These are phyloP conservation scores for Neodontobutis hainanensis DNA, from an alignment of 2,113 vertebrate species.

Conservation along the genomic window DNA sequence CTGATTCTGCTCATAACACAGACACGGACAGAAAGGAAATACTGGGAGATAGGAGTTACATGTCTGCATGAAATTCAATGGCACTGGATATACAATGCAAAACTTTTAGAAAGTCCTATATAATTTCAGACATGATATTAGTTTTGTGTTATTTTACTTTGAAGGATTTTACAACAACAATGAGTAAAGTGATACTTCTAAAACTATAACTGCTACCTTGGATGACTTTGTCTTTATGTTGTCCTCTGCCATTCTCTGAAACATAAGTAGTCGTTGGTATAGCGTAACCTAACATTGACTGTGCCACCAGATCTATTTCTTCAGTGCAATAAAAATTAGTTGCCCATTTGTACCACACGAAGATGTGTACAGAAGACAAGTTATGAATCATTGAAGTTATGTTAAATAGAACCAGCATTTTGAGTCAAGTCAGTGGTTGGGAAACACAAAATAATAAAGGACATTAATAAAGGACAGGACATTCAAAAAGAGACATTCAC, in stretches of 20 bases:
- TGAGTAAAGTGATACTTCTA: background rate
- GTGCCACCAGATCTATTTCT: background rate
- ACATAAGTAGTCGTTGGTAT: background rate
- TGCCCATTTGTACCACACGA: background rate
- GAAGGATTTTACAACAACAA: background rate
- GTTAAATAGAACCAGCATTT: slow-evolving; percentile 54
- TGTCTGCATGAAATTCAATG: slow-evolving; percentile 28
- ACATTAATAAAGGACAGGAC: no score
- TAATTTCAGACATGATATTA: background rate
- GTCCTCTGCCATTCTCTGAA: background rate
- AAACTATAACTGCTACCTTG: background rate
- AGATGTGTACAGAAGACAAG: background rate
- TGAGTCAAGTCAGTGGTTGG: slow-evolving; percentile 57
- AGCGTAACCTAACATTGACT: background rate
- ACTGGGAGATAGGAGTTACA: slow-evolving; percentile 13
- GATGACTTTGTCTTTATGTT: background rate
- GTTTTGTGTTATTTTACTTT: background rate
- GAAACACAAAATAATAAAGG: slow-evolving; percentile 54
- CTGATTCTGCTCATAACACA: slow-evolving; percentile 56
- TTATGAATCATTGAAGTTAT: slow-evolving; percentile 30
- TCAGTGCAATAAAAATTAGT: background rate
- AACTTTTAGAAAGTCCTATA: slow-evolving; percentile 33
- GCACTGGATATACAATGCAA: slow-evolving; percentile 19
- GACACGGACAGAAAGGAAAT: slow-evolving; percentile 43
- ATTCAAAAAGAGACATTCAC: slow-evolving; percentile 71